Conservation (phyloP, 2,797 vertebrate species). For the Mus minutoides region DNA sequence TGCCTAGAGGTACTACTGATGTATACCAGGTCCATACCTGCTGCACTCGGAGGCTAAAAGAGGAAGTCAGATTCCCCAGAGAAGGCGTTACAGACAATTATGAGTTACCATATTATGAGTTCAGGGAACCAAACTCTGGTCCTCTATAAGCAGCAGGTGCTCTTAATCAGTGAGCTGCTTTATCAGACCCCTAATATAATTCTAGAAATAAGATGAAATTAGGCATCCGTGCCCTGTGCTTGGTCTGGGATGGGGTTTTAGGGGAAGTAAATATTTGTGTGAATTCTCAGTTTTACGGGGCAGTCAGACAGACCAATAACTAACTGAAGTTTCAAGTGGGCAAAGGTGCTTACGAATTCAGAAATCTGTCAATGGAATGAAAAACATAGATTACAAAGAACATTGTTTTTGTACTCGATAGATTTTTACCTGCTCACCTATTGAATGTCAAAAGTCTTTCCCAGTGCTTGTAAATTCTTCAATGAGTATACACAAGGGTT, state of each 20-base stretch:
- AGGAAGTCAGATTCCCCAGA: neutral
- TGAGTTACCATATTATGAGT: neutral
- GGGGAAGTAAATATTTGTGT: neutral
- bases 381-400: neutral
- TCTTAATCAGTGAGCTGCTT: neutral
- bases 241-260: neutral
- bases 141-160: neutral
- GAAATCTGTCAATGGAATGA: neutral
- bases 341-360: neutral
- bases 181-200: neutral
- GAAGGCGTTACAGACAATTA: neutral
- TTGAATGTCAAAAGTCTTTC: conserved; percentile 19
- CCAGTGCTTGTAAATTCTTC: neutral
- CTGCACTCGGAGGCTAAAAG: neutral
- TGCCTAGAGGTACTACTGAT: neutral
- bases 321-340: neutral
- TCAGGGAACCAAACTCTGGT: neutral
- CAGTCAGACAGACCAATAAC: neutral
- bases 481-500: neutral
- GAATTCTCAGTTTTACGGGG: neutral
- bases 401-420: neutral
- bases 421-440: neutral
- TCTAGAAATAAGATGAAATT: conserved; percentile 50
- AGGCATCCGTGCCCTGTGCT: neutral
- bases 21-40: neutral